Evolutionary conservation across 2,113 vertebrate genomes (phyloP), one percentile per base, ranked within the genome.

Genomic region (Paraplagusia blochii): DNA sequence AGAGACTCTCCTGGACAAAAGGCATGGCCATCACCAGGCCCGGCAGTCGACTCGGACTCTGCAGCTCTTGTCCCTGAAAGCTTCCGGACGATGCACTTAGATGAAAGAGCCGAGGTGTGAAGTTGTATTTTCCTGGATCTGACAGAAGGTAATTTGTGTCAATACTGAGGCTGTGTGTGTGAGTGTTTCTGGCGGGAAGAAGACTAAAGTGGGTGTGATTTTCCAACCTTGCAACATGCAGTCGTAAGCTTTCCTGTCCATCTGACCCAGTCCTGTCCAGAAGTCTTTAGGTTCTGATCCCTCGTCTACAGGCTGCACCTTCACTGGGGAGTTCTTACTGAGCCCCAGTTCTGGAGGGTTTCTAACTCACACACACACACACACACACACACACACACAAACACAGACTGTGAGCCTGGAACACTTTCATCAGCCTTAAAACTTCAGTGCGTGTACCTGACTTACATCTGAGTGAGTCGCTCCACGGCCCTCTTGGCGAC

Each of bases 161-260:
- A 43, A n/a, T 8, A 9, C 9, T 2, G 14, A 19, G 10, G 48
- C 3, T 16, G 38, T 34, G 11, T 1, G 1, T 56, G n/a, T n/a
- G n/a, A n/a, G n/a, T n/a, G n/a, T n/a, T n/a, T 4, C 3, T 9
- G 34, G 9, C n/a, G 9, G 8, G 16, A n/a, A 10, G 8, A 36
- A 2, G 51, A 50, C 1, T 6, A 46, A 22, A 40, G 1, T 3
- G 8, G 50, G 19, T 8, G 14, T n/a, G 1, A 7, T 7, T 29
- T 19, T 14, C 53, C 69, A n/a, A 92, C 91, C 90, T 88, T 91
- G 90, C 44, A 92, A 69, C 91, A 93, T 92, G 79, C 89, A 90
- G 74, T 93, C 91, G 11, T 93, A 92, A 36, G 88, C 83, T 74
- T 91, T 92, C 63, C 89, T 88, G 81, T 91, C 85, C 77, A 80